Conservation (phyloP, 2,797 vertebrate species). For the Thunnus albacares region DNA sequence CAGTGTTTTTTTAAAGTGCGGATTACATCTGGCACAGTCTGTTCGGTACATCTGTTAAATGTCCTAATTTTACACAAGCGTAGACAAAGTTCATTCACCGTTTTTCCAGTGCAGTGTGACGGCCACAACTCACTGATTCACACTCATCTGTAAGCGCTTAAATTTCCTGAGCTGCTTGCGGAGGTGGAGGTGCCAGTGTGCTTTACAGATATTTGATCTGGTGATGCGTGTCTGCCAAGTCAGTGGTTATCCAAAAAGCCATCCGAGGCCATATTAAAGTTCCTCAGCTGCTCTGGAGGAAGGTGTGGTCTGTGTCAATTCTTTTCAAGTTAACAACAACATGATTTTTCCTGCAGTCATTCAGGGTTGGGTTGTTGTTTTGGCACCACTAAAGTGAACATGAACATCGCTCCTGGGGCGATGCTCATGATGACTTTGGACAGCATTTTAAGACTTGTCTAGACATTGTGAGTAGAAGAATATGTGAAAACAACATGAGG, state of each 20-base stretch:
- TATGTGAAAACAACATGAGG: background rate
- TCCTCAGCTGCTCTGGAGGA: slow-evolving; percentile 33
- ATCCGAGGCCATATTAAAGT: background rate
- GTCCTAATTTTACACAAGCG: slow-evolving; percentile 51
- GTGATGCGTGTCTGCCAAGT: slow-evolving; percentile 20
- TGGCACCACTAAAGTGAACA: slow-evolving; percentile 9
- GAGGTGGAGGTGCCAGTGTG: background rate
- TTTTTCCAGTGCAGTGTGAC: slow-evolving; percentile 13
- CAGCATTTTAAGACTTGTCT: background rate
- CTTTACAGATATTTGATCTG: slow-evolving; percentile 25
- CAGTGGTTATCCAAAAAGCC: slow-evolving; percentile 17
- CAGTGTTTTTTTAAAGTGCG: slow-evolving; percentile 55
- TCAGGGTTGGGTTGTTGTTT: slow-evolving; percentile 24
- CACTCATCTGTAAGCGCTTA: slow-evolving; percentile 1
- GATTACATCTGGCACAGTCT: slow-evolving; percentile 65
- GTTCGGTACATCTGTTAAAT: slow-evolving; percentile 63
- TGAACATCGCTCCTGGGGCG: background rate
- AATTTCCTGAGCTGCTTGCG: background rate
- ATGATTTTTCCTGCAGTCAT: slow-evolving; percentile 11
- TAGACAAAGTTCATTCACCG: slow-evolving; percentile 25
- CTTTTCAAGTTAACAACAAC: slow-evolving; percentile 19
- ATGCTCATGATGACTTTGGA: background rate
- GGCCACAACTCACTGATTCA: slow-evolving; percentile 22
- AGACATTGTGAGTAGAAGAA: background rate
- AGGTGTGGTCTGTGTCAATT: slow-evolving; percentile 5